A percentile compares a stretch with the other conserved stretches of the same genome.
Evolutionary conservation across 2,113 vertebrate species (phyloP).

Genomic region (Mirounga angustirostris): DNA sequence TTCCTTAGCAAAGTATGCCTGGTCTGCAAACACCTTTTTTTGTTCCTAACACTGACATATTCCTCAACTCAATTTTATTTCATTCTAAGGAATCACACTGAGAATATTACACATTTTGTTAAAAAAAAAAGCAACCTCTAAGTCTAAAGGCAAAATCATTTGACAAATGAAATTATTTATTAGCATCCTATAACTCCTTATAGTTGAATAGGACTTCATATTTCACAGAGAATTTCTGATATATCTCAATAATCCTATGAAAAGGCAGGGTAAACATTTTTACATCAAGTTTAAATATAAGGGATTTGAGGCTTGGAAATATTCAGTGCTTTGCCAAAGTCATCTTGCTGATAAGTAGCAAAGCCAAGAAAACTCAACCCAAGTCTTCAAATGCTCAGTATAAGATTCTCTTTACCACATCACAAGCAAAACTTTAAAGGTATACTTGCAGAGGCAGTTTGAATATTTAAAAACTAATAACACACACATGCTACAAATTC

Average conservation of each 20-base stretch:
- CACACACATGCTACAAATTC: background rate
- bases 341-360: background rate
- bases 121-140: background rate
- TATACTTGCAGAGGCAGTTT: background rate
- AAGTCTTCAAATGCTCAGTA: background rate
- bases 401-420: background rate
- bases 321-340: background rate
- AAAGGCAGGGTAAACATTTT: conserved; percentile 20
- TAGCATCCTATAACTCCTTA: background rate
- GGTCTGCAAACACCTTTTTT: background rate
- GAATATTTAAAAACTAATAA: conserved; percentile 30
- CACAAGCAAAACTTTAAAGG: conserved; percentile 8
- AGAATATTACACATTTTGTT: background rate
- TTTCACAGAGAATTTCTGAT: conserved; percentile 30
- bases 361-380: background rate
- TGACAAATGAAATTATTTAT: conserved; percentile 42
- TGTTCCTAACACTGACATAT: background rate
- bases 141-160: conserved; percentile 42
- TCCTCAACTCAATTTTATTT: background rate
- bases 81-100: background rate
- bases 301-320: background rate
- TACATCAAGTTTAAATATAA: background rate
- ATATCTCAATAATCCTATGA: conserved; percentile 5
- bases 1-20: background rate
- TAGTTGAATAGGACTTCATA: background rate